These are phyloP conservation scores for Enteromius argenteus DNA, from an alignment of 2,797 vertebrate species.

Conservation along the genomic window DNA sequence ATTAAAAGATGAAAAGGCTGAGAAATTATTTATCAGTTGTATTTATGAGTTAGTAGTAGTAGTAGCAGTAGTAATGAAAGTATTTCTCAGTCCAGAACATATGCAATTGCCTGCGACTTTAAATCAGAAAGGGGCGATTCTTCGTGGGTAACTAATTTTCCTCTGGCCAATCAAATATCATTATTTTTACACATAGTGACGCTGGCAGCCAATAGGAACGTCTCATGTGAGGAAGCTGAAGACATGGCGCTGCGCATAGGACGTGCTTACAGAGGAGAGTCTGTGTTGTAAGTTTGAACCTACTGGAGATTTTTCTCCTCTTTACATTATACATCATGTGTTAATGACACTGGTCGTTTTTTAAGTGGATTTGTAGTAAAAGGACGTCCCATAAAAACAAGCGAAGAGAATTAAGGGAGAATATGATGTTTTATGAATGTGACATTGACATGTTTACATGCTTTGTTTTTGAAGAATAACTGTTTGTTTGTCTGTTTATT, in stretches of 20 bases:
- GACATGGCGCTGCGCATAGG: slow-evolving; percentile 79
- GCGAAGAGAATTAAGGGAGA: neutral
- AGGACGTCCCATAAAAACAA: neutral
- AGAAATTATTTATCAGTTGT: neutral
- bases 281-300: slow-evolving; percentile 74
- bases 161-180: slow-evolving; percentile 67
- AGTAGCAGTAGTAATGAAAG: neutral
- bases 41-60: neutral
- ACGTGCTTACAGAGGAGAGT: slow-evolving; percentile 64
- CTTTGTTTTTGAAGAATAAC: neutral
- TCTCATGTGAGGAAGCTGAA: slow-evolving; percentile 36
- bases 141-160: slow-evolving; percentile 40
- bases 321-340: neutral
- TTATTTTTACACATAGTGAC: fast-evolving
- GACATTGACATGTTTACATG: neutral
- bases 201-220: slow-evolving; percentile 69
- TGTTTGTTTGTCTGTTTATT: neutral
- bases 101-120: slow-evolving; percentile 58
- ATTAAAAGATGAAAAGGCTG: neutral
- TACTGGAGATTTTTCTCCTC: neutral
- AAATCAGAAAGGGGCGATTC: slow-evolving; percentile 58
- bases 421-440: slow-evolving; percentile 4
- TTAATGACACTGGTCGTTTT: neutral
- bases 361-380: neutral
- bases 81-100: neutral